Percentiles rank a stretch among this genome's conserved stretches.
Conservation (phyloP, 2,113 vertebrate species). For the Eulacestoma nigropectus region DNA sequence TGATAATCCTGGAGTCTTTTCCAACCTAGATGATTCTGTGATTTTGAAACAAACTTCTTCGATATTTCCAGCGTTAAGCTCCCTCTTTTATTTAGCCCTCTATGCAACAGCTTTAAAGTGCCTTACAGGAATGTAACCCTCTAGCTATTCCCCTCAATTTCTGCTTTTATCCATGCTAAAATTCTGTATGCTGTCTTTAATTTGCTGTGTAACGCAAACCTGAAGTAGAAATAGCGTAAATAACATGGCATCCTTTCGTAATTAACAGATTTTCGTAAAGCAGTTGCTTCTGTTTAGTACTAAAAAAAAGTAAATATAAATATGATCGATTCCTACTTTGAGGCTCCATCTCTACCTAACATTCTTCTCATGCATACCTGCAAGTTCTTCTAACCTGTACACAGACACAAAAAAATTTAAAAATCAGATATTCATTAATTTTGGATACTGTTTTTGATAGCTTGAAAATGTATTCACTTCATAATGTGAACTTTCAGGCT, state of each 20-base stretch:
- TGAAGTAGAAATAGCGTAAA: not conserved
- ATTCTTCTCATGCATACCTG: not conserved
- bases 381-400: not conserved
- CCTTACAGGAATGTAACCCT: not conserved
- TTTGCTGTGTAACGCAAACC: not conserved
- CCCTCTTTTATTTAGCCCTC: not conserved
- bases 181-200: not conserved
- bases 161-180: not conserved
- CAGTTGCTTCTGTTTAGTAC: not conserved
- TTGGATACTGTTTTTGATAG: not conserved
- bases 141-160: not conserved
- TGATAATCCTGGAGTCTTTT: not conserved
- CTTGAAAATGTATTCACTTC: not conserved
- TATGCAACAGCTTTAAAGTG: not conserved
- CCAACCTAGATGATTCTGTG: not conserved
- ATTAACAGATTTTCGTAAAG: not conserved
- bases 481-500: not conserved
- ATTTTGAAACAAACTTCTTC: not conserved
- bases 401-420: not conserved
- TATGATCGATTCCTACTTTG: not conserved
- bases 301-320: not conserved
- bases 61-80: not conserved
- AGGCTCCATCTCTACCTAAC: not conserved
- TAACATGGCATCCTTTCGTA: not conserved
- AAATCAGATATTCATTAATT: not conserved